phyloP scores from a whole-genome alignment of 2,113 vertebrate genomes.

The Piprites chloris region DNA sequence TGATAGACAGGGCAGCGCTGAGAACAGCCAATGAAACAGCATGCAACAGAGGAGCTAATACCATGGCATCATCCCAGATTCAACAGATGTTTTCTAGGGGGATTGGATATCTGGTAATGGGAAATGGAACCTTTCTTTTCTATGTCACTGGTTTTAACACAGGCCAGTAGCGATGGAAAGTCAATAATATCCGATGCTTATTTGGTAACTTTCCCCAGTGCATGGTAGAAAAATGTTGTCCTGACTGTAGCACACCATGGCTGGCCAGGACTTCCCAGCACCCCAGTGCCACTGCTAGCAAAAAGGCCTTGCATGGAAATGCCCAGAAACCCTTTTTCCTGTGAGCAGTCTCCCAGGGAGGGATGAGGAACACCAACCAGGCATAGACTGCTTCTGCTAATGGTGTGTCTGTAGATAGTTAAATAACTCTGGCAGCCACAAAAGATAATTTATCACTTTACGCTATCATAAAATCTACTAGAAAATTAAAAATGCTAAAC shows the following conservation, averaged over 20 bases:
- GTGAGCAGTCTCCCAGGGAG: not conserved
- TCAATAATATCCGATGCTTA: not conserved
- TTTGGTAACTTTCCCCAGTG: not conserved
- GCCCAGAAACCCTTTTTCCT: not conserved
- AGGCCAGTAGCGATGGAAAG: slow-evolving; percentile 39
- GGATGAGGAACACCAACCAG: not conserved
- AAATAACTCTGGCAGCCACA: slow-evolving; percentile 18
- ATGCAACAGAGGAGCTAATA: slow-evolving; percentile 49
- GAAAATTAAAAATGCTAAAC: slow-evolving; percentile 62
- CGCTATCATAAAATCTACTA: slow-evolving; percentile 47
- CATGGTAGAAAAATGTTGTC: not conserved
- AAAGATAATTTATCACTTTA: slow-evolving; percentile 57
- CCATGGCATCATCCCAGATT: slow-evolving; percentile 61
- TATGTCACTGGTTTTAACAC: slow-evolving; percentile 45
- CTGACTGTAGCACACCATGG: rapidly evolving
- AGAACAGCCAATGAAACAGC: slow-evolving; percentile 55
- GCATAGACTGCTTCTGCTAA: slow-evolving; percentile 6
- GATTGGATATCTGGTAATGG: slow-evolving; percentile 65
- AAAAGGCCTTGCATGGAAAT: not conserved
- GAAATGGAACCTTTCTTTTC: slow-evolving; percentile 60
- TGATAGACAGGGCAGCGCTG: slow-evolving; percentile 17
- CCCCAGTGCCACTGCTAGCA: not conserved
- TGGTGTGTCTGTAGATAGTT: slow-evolving; percentile 19
- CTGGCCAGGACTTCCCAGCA: not conserved
- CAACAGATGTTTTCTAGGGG: slow-evolving; percentile 64